These are phyloP conservation scores for Phataginus tricuspis DNA, from an alignment of 2,797 vertebrate species.

Conservation along the genomic window DNA sequence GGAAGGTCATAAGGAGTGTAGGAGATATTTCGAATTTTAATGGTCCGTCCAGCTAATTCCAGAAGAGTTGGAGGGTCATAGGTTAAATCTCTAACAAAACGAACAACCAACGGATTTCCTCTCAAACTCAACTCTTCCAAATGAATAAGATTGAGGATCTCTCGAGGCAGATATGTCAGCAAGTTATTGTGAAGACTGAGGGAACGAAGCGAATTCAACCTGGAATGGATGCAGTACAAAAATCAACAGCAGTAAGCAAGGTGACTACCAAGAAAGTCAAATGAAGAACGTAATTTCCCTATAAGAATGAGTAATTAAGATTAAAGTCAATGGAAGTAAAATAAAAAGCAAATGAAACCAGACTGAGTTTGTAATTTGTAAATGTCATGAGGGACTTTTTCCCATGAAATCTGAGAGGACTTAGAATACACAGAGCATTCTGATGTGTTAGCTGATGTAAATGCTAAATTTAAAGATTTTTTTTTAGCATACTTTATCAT, in stretches of 20 bases:
- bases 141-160: conserved; percentile 96
- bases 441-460: neutral
- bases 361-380: neutral
- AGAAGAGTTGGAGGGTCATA: conserved; percentile 96
- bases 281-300: neutral
- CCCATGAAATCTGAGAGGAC: neutral
- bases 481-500: neutral
- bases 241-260: neutral
- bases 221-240: conserved; percentile 77
- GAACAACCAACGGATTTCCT: conserved; percentile 98
- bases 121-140: conserved; percentile 97
- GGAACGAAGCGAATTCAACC: conserved; percentile 95
- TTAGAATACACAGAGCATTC: conserved; percentile 14
- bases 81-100: conserved; percentile 97
- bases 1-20: conserved; percentile 92
- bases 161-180: conserved; percentile 96
- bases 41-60: conserved; percentile 94
- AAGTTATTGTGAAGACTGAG: conserved; percentile 98
- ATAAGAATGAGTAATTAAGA: conserved; percentile 30
- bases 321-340: neutral
- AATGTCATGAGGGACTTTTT: neutral
- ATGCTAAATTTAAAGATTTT: neutral
- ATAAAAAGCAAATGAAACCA: conserved; percentile 31
- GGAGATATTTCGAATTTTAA: conserved; percentile 93
- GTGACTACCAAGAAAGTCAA: neutral